A percentile compares a stretch with the other conserved stretches of the same genome.
Conservation (phyloP, 1,140 invertebrate genomes). For the Drosophila busckii region DNA sequence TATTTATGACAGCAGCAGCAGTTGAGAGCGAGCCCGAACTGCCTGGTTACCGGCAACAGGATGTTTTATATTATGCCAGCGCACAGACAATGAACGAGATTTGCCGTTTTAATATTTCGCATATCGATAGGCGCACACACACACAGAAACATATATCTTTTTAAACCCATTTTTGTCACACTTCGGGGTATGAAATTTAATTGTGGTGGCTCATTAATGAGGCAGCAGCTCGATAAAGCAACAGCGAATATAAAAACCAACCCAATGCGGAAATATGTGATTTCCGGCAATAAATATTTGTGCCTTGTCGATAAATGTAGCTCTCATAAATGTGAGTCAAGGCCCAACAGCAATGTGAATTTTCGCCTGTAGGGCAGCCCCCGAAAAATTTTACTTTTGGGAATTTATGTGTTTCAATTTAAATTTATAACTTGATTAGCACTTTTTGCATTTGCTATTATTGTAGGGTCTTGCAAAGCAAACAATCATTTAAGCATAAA, state of each 20-base stretch:
- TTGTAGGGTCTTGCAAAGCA: conserved; percentile 6
- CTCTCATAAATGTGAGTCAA: conserved; percentile 7
- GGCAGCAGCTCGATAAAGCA: conserved; percentile 14
- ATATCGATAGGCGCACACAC: too few species aligned
- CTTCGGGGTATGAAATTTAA: conserved; percentile 64
- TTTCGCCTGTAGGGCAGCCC: too few species aligned
- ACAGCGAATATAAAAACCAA: too few species aligned
- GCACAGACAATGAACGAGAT: conserved; percentile 28
- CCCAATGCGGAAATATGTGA: conserved; percentile 72
- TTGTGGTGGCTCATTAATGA: conserved; percentile 69
- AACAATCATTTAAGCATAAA: conserved; percentile 53
- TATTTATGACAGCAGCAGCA: conserved; percentile 48
- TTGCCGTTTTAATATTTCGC: conserved; percentile 51
- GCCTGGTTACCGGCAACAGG: conserved; percentile 55
- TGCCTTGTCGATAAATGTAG: conserved; percentile 16
- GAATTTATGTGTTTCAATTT: conserved; percentile 49
- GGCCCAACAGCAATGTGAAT: conserved; percentile 6
- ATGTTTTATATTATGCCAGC: conserved; percentile 68
- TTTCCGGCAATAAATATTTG: conserved; percentile 68
- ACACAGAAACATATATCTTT: too few species aligned
- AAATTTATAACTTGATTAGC: conserved; percentile 57
- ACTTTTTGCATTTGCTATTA: conserved; percentile 29
- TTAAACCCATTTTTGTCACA: conserved; percentile 43
- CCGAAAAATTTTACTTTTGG: conserved; percentile 14
- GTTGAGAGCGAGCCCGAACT: conserved; percentile 2